These are phyloP conservation scores for Colostygia pectinataria DNA, from an alignment of 2,888 invertebrate species.

Conservation along the genomic window DNA sequence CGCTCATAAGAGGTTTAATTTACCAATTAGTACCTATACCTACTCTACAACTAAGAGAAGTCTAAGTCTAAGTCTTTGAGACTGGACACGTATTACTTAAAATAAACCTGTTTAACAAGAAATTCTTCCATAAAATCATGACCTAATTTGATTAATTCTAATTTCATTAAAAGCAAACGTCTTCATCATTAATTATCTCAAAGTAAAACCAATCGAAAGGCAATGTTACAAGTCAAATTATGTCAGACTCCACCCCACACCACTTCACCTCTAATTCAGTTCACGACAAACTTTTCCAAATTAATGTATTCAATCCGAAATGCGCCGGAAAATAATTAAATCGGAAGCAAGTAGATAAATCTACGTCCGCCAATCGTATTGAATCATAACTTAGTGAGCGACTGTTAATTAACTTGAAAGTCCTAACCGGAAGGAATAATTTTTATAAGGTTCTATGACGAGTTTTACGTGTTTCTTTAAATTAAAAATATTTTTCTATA, in stretches of 20 bases:
- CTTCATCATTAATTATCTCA: conserved; percentile 45
- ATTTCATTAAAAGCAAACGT: conserved; percentile 30
- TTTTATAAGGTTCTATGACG: too few species aligned
- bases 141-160: too few species aligned
- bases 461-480: too few species aligned
- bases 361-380: conserved; percentile 50
- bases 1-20: too few species aligned
- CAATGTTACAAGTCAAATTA: conserved; percentile 51
- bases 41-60: too few species aligned
- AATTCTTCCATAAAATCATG: too few species aligned
- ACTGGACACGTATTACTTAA: too few species aligned
- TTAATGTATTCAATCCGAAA: conserved; percentile 64
- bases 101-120: too few species aligned
- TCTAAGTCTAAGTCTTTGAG: too few species aligned
- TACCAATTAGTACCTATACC: too few species aligned
- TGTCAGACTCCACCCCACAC: conserved; percentile 39
- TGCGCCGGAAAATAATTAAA: conserved; percentile 58
- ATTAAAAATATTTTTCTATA: too few species aligned
- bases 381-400: conserved; percentile 70
- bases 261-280: conserved; percentile 47
- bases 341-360: conserved; percentile 63
- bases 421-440: too few species aligned
- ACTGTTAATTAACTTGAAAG: conserved; percentile 61
- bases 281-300: conserved; percentile 54
- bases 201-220: conserved; percentile 44